Percentiles rank a stretch among this genome's conserved stretches.
Evolutionary conservation across 2,113 vertebrate species (phyloP).

Genomic region (Formicarius rufipectus): DNA sequence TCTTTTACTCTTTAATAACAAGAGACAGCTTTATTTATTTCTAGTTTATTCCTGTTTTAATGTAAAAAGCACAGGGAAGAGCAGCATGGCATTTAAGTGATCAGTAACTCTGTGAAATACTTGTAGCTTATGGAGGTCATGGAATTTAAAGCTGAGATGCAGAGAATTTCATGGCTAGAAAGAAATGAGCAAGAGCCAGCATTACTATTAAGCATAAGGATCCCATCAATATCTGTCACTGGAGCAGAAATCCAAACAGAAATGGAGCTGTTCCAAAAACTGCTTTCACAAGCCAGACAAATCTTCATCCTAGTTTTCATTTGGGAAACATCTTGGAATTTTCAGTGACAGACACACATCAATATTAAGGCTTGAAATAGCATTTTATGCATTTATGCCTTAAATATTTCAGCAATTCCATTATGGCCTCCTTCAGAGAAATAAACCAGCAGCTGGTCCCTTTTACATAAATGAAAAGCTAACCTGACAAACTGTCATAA

Average conservation of each 20-base stretch:
- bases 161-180: not conserved
- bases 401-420: constrained; percentile 60
- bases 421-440: constrained; percentile 37
- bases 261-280: not conserved
- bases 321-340: constrained; percentile 5
- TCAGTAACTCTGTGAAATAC: not conserved
- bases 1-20: not conserved
- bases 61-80: not conserved
- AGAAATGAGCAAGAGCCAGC: not conserved
- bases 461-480: constrained; percentile 23
- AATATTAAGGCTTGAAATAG: constrained; percentile 9
- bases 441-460: constrained; percentile 27
- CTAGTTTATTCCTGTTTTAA: not conserved
- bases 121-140: not conserved
- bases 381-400: constrained; percentile 32
- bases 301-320: not conserved
- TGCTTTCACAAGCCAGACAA: not conserved
- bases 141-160: not conserved
- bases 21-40: not conserved
- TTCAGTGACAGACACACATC: not conserved
- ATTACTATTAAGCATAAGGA: not conserved
- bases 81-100: not conserved
- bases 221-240: not conserved
- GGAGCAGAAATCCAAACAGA: not conserved
- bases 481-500: not conserved